A percentile compares a stretch with the other conserved stretches of the same genome.
Conservation (phyloP, 2,888 invertebrate genomes). For the Cosmia trapezina region DNA sequence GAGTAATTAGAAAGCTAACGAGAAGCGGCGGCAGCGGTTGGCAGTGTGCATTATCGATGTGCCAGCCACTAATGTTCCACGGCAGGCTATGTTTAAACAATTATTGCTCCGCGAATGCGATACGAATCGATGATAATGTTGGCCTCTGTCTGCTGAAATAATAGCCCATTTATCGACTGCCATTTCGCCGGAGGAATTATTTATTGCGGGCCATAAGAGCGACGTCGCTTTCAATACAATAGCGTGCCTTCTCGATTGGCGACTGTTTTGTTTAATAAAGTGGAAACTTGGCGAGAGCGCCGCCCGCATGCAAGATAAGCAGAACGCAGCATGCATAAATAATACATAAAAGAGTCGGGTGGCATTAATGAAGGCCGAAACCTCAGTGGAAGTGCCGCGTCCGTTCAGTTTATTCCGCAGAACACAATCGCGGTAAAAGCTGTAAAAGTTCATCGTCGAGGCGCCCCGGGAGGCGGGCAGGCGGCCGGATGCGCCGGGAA, state of each 20-base stretch:
- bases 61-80: constrained; percentile 82
- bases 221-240: constrained; percentile 85
- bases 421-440: constrained; percentile 71
- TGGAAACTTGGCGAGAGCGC: constrained; percentile 79
- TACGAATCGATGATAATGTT: constrained; percentile 88
- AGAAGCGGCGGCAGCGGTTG: constrained; percentile 72
- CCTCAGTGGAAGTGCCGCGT: constrained; percentile 77
- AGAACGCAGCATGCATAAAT: constrained; percentile 83
- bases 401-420: constrained; percentile 68
- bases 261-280: constrained; percentile 86
- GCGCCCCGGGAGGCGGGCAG: constrained; percentile 36
- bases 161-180: constrained; percentile 88
- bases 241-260: constrained; percentile 78
- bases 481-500: constrained; percentile 60
- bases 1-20: constrained; percentile 80
- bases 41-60: constrained; percentile 83
- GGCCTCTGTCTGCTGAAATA: constrained; percentile 87
- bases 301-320: constrained; percentile 79
- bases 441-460: constrained; percentile 70
- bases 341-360: constrained; percentile 86
- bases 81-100: constrained; percentile 88
- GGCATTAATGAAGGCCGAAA: constrained; percentile 85
- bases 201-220: constrained; percentile 86
- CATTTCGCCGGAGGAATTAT: constrained; percentile 86
- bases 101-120: constrained; percentile 86